phyloP scores from a whole-genome alignment of 2,113 vertebrate species.

The Rhynchomys soricoides region DNA sequence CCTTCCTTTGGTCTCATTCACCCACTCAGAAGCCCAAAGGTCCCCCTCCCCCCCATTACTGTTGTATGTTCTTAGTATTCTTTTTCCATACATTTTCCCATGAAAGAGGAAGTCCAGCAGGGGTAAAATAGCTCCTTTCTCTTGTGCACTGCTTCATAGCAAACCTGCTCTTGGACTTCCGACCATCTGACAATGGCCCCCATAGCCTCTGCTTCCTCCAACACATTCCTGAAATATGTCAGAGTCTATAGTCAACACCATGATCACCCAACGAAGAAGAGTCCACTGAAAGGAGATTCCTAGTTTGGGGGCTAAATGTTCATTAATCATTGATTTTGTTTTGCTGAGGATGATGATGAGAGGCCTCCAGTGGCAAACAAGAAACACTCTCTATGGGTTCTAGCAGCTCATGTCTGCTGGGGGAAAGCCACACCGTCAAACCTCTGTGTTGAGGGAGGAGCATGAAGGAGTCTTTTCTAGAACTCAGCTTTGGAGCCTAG shows the following conservation, averaged over 20 bases:
- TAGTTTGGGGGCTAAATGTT: background rate
- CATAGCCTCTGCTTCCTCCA: background rate
- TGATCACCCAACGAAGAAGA: background rate
- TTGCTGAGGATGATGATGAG: background rate
- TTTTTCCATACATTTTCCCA: background rate
- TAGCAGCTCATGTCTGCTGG: background rate
- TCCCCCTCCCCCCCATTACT: background rate
- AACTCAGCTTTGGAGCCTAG: background rate
- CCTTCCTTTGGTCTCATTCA: background rate
- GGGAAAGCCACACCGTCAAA: background rate
- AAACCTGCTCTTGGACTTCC: too few species aligned
- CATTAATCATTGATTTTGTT: conserved; percentile 1
- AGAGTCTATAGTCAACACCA: background rate
- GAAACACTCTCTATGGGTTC: background rate
- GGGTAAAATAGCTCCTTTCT: background rate
- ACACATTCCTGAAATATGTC: background rate
- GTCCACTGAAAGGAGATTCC: background rate
- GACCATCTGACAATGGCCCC: background rate
- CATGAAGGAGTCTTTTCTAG: background rate
- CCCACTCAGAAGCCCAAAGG: background rate
- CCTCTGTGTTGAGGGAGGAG: background rate
- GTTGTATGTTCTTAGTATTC: background rate
- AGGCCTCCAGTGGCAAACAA: background rate
- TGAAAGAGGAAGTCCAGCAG: fast-evolving
- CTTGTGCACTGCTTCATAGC: background rate